These are phyloP conservation scores for Rhipidura dahli DNA, from an alignment of 2,113 vertebrate genomes.

Conservation along the genomic window DNA sequence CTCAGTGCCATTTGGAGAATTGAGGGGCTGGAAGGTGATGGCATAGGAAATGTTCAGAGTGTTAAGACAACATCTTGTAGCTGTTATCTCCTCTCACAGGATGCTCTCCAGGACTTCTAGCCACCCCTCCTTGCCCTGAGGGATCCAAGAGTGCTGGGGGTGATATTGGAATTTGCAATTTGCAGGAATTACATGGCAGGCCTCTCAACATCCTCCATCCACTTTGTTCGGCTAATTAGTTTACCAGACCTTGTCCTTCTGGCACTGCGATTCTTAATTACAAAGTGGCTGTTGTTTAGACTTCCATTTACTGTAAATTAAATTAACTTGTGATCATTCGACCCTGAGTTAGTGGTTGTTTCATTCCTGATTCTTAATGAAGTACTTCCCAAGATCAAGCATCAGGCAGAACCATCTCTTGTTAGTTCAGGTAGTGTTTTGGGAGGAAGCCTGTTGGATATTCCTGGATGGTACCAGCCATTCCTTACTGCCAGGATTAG, in stretches of 20 bases:
- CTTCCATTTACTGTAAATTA: not conserved
- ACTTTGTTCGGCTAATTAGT: slow-evolving; percentile 44
- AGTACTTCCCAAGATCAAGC: not conserved
- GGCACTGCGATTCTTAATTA: slow-evolving; percentile 11
- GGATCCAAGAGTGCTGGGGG: not conserved
- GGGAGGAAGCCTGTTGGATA: not conserved
- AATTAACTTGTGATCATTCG: not conserved
- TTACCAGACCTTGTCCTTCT: not conserved
- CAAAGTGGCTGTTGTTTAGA: not conserved
- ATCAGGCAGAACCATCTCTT: not conserved
- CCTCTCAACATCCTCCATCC: not conserved
- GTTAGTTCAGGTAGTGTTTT: not conserved
- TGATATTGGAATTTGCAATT: not conserved
- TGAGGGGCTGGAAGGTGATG: not conserved
- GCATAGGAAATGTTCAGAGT: not conserved
- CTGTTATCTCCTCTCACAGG: not conserved
- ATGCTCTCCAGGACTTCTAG: not conserved
- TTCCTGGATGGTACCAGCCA: not conserved
- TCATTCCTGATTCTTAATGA: not conserved
- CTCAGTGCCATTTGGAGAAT: not conserved
- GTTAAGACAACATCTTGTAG: not conserved
- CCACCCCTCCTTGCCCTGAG: not conserved
- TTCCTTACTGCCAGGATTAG: not conserved
- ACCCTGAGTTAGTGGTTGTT: not conserved
- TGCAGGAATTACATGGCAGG: not conserved